These are phyloP conservation scores for Aeoliscus strigatus DNA, from an alignment of 2,797 vertebrate species.

Conservation along the genomic window DNA sequence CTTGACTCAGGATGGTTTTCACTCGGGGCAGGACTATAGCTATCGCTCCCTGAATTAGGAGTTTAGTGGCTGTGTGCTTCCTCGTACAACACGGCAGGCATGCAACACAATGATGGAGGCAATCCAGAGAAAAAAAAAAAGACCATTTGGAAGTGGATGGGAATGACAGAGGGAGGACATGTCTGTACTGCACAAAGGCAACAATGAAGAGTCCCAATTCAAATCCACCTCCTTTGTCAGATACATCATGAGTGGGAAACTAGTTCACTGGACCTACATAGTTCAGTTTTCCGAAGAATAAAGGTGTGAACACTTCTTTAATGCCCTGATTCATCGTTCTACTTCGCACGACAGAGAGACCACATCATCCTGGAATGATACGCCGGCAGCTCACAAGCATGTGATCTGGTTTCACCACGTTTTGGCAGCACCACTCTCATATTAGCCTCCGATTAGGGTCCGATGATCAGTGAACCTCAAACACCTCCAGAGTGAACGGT, in stretches of 20 bases:
- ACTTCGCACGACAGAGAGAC: slow-evolving; percentile 26
- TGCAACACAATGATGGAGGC: slow-evolving; percentile 51
- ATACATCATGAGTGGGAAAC: too few species aligned
- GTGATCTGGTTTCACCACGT: slow-evolving; percentile 13
- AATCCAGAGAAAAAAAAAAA: slow-evolving; percentile 20
- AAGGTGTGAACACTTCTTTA: slow-evolving; percentile 26
- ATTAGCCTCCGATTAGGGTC: slow-evolving; percentile 25
- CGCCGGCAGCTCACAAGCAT: slow-evolving; percentile 37
- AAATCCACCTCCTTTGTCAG: too few species aligned
- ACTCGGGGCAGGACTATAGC: slow-evolving; percentile 76
- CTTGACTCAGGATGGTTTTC: slow-evolving; percentile 80
- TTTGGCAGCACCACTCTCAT: slow-evolving; percentile 21
- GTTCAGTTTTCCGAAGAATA: slow-evolving; percentile 18
- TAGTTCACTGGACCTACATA: slow-evolving; percentile 6
- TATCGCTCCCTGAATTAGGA: slow-evolving; percentile 76
- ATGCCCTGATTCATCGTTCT: slow-evolving; percentile 41
- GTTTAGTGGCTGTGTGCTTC: slow-evolving; percentile 81
- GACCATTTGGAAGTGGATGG: slow-evolving; percentile 24
- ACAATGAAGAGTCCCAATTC: too few species aligned
- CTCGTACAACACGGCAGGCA: slow-evolving; percentile 47
- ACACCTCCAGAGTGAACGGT: slow-evolving; percentile 39
- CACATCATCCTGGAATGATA: slow-evolving; percentile 56
- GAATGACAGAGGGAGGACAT: slow-evolving; percentile 36
- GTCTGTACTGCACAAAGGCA: too few species aligned
- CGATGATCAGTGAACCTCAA: slow-evolving; percentile 22